Evolutionary conservation across 1,140 invertebrate genomes (phyloP).

Genomic region (Aporrectodea caliginosa): DNA sequence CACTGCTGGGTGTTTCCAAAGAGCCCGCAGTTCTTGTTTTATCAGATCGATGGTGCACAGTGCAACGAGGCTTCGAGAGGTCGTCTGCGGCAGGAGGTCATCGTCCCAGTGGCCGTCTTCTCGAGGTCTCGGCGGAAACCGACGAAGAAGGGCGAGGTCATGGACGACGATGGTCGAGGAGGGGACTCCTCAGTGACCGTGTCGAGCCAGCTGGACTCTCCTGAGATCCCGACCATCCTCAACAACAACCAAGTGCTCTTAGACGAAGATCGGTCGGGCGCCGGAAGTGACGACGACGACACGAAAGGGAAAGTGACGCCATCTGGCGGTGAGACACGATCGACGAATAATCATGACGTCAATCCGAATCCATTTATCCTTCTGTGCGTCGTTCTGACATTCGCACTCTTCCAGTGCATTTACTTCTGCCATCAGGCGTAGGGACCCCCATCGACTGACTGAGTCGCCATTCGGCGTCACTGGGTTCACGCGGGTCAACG

Average conservation of each 20-base stretch:
- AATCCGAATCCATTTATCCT: background rate
- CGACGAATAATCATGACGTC: background rate
- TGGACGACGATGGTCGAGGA: background rate
- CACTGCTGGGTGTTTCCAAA: background rate
- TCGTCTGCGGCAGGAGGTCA: background rate
- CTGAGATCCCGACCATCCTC: background rate
- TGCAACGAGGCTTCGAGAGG: background rate
- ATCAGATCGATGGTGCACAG: background rate
- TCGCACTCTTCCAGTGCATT: background rate
- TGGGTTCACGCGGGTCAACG: no score
- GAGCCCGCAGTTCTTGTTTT: background rate
- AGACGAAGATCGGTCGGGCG: background rate
- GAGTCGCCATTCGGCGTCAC: no score
- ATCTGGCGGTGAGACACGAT: background rate
- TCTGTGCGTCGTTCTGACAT: background rate
- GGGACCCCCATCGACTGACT: no score
- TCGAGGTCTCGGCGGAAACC: background rate
- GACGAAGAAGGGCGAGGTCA: background rate
- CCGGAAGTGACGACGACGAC: background rate
- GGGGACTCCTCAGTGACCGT: background rate
- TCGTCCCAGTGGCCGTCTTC: background rate
- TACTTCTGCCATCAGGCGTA: background rate
- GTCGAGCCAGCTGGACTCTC: background rate
- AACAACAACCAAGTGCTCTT: background rate
- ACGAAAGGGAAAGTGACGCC: background rate